Percentiles rank a stretch among this genome's conserved stretches.
These are phyloP conservation scores for Scartelaos histophorus DNA, from an alignment of 2,113 vertebrate genomes.

Conservation along the genomic window DNA sequence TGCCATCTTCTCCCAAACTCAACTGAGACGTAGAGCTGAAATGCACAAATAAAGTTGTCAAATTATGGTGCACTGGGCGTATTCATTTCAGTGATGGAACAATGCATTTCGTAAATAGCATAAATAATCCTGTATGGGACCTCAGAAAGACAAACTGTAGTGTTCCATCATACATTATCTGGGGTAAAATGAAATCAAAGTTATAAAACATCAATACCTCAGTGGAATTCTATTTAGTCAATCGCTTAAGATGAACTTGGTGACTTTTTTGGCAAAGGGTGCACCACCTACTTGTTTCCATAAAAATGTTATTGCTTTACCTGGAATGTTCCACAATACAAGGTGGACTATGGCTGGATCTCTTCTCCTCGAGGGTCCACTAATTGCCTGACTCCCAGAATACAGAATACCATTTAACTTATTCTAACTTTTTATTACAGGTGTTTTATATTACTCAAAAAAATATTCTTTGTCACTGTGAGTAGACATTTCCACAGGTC, in stretches of 20 bases:
- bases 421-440: too few species aligned
- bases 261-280: too few species aligned
- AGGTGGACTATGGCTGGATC: too few species aligned
- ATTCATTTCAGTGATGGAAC: conserved; percentile 5
- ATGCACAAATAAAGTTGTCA: conserved; percentile 36
- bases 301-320: background rate
- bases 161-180: background rate
- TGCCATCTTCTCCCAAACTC: conserved; percentile 95
- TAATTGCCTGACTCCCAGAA: too few species aligned
- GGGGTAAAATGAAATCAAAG: conserved; percentile 23
- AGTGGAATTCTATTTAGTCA: conserved; percentile 25
- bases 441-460: too few species aligned
- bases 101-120: conserved; percentile 10
- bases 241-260: conserved; percentile 7
- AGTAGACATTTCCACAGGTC: too few species aligned
- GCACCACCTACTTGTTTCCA: too few species aligned
- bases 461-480: too few species aligned
- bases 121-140: conserved; percentile 1
- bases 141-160: conserved; percentile 6
- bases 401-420: too few species aligned
- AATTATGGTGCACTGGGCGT: background rate
- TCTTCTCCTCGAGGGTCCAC: too few species aligned
- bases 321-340: background rate
- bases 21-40: conserved; percentile 89
- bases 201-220: conserved; percentile 13